Evolutionary conservation across 2,113 vertebrate genomes (phyloP).

Genomic region (Rhinolophus ferrumequinum): DNA sequence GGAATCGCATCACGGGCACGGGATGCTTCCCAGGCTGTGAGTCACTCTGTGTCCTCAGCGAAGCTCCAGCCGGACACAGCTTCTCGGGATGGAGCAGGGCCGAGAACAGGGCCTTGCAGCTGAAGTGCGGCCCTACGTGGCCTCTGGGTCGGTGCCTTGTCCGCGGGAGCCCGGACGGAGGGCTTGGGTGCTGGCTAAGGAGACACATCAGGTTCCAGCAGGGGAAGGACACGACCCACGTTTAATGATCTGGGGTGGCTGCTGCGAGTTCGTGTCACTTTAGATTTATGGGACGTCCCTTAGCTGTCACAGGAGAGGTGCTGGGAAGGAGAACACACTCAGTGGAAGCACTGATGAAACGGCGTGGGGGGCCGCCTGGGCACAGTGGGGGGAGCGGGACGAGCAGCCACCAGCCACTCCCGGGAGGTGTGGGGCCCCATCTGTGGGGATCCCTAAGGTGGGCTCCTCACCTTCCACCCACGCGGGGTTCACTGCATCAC

Average conservation of each 20-base stretch:
- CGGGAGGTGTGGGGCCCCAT: not conserved
- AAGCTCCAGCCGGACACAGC: rapidly evolving
- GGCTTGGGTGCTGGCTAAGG: too few relatives aligned
- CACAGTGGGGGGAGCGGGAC: not conserved
- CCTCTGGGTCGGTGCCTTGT: not conserved
- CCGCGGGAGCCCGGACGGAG: not conserved
- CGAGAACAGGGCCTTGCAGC: not conserved
- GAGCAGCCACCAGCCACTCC: not conserved
- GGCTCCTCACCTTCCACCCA: not conserved
- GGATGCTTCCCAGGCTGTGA: not conserved
- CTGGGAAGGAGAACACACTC: not conserved
- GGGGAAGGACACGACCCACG: not conserved
- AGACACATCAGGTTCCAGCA: not conserved
- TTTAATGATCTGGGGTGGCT: not conserved
- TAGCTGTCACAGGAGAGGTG: not conserved
- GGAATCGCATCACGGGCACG: not conserved
- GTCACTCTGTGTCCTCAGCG: not conserved
- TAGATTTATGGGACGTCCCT: not conserved
- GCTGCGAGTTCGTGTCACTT: not conserved
- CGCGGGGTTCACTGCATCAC: not conserved
- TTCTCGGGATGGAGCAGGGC: not conserved
- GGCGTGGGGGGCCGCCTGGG: not conserved
- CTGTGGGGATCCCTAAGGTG: not conserved
- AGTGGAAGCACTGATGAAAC: rapidly evolving
- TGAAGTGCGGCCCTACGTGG: not conserved